Evolutionary conservation across 2,797 vertebrate species (phyloP), one percentile per base, ranked within the genome.

Genomic region (Girardinus metallicus): DNA sequence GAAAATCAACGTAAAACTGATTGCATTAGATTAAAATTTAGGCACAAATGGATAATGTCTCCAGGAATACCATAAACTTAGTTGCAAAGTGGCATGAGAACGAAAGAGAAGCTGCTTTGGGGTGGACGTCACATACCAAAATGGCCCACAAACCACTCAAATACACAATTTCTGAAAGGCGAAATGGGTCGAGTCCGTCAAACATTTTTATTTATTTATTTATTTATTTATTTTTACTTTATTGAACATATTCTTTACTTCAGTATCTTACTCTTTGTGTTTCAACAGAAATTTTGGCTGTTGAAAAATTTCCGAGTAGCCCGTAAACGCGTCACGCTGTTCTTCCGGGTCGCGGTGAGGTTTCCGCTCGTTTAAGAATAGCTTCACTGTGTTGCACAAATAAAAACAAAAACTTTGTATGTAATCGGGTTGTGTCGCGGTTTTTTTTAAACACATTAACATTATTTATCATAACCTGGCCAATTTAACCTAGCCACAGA

Each of bases 271-370:
- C 53, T 57, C 4, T 10, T n/a, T 13, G n/a, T n/a, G 53, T 55
- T 55, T n/a, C 3, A 55, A 55, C 23, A 55, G 26, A 55, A 11
- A 12, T 12, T n/a, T n/a, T 1, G 11, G 3, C 10, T 70, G 39
- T 71, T 21, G 68, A 41, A 43, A 26, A 49, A 4, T 23, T 84
- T 85, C 29, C n/a, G 1, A 0, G 2, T 15, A 18, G 86, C 4
- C 0, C 78, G 0, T 80, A 70, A 91, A 91, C 31, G 83, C 70
- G 2, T 76, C 93, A 88, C 1, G 0, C 0, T 73, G 1, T 70
- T 3, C 87, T 85, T 93, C 91, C 89, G 92, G 93, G 89, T 90
- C 78, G 87, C 43, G 49, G 16, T 0, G 8, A 6, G 7, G 8
- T 79, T 73, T 70, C n/a, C 0, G 76, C 39, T 76, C 18, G 3